These are phyloP conservation scores for Ammodramus savannarum DNA, from an alignment of 2,113 vertebrate species.

Conservation along the genomic window DNA sequence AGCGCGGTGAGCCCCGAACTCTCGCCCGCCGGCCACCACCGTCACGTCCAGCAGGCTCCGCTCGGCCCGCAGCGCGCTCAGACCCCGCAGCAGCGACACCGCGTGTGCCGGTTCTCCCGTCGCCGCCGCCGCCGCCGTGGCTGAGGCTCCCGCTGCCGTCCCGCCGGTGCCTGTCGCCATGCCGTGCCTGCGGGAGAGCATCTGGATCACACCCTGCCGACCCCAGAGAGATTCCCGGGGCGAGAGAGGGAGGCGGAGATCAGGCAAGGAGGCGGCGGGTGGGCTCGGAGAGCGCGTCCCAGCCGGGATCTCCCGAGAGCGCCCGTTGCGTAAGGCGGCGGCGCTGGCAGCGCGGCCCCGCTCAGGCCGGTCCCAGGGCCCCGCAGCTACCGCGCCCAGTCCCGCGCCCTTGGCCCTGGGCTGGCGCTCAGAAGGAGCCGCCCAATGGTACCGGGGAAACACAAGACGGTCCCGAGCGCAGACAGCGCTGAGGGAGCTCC, in stretches of 20 bases:
- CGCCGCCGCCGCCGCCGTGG: accelerated
- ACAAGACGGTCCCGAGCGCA: not conserved
- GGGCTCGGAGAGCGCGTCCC: not conserved
- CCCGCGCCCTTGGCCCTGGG: not conserved
- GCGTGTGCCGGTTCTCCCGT: slow-evolving; percentile 83
- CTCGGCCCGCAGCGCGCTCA: slow-evolving; percentile 89
- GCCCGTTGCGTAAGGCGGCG: not conserved
- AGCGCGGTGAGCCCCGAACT: slow-evolving; percentile 92
- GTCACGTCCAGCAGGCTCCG: slow-evolving; percentile 94
- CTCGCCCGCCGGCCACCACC: slow-evolving; percentile 86
- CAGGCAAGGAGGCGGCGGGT: not conserved
- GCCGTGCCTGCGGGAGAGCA: not conserved
- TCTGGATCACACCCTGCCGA: not conserved
- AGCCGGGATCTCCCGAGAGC: not conserved
- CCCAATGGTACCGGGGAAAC: not conserved
- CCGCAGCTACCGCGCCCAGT: not conserved
- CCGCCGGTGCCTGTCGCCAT: not conserved
- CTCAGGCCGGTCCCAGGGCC: not conserved
- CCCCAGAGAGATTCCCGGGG: not conserved
- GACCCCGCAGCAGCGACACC: slow-evolving; percentile 87
- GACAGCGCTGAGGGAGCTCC: not conserved
- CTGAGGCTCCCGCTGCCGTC: not conserved
- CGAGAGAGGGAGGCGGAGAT: not conserved
- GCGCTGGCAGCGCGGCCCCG: not conserved
- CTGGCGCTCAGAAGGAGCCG: not conserved